A percentile compares a stretch with the other conserved stretches of the same genome.
Conservation (phyloP, 2,113 vertebrate species). For the Anolis carolinensis region DNA sequence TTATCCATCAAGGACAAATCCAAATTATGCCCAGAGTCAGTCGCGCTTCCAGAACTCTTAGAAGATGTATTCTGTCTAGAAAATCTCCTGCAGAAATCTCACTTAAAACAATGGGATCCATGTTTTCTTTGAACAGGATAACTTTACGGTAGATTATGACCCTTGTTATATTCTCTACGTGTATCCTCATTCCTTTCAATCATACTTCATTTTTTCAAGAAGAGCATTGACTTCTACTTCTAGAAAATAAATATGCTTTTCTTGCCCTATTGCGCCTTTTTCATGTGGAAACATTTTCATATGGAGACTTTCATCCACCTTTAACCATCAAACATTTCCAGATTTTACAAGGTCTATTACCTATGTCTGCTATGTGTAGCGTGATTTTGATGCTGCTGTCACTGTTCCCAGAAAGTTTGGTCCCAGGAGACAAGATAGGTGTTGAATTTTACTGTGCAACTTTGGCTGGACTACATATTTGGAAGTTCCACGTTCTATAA, state of each 20-base stretch:
- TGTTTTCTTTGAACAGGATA: not conserved
- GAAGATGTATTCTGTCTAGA: not conserved
- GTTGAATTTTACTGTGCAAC: conserved; percentile 33
- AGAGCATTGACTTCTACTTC: not conserved
- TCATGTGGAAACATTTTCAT: not conserved
- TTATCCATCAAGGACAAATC: not conserved
- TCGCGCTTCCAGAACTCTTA: not conserved
- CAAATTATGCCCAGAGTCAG: not conserved
- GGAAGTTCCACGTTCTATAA: conserved; percentile 2
- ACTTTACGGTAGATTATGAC: not conserved
- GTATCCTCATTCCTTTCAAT: not conserved
- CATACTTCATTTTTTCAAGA: not conserved
- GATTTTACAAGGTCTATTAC: conserved; percentile 17
- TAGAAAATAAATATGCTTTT: not conserved
- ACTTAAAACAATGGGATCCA: not conserved
- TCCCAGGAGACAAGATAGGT: conserved; percentile 17
- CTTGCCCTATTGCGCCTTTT: not conserved
- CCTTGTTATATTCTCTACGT: not conserved
- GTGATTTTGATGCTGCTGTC: conserved; percentile 25
- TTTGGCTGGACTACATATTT: conserved; percentile 1
- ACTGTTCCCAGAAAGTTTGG: conserved; percentile 16
- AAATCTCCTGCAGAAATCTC: not conserved
- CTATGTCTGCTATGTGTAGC: conserved; percentile 12
- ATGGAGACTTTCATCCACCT: conserved; percentile 20
- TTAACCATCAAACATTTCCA: not conserved